Percentiles rank a stretch among this genome's conserved stretches.
phyloP scores from a whole-genome alignment of 2,888 invertebrate species.

The Bellardia bayeri region DNA sequence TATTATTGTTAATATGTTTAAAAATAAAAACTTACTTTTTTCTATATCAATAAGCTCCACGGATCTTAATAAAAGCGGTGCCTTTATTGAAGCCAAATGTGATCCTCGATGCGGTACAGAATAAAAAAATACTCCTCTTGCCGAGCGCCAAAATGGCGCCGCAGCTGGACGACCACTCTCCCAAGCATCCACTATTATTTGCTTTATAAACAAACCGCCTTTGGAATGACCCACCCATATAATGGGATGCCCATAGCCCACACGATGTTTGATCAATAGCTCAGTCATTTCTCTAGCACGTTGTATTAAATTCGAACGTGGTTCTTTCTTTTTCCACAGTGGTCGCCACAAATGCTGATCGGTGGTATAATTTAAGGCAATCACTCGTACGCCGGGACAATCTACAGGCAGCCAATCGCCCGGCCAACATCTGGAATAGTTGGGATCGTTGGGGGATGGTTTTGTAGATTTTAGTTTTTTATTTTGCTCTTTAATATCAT shows the following conservation, averaged over 20 bases:
- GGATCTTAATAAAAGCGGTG: slow-evolving; percentile 90
- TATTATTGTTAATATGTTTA: not conserved
- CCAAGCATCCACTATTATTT: slow-evolving; percentile 89
- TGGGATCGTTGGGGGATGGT: slow-evolving; percentile 78
- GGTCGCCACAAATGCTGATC: slow-evolving; percentile 91
- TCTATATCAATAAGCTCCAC: slow-evolving; percentile 91
- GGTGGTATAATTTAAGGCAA: slow-evolving; percentile 93
- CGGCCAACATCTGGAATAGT: slow-evolving; percentile 91
- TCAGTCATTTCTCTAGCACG: slow-evolving; percentile 90
- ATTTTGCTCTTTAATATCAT: slow-evolving; percentile 20
- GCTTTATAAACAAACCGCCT: slow-evolving; percentile 94
- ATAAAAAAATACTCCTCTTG: slow-evolving; percentile 91
- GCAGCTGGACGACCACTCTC: slow-evolving; percentile 84
- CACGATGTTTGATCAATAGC: slow-evolving; percentile 87
- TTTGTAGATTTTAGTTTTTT: slow-evolving; percentile 55
- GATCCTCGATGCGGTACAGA: slow-evolving; percentile 95
- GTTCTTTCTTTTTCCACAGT: slow-evolving; percentile 88
- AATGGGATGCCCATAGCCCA: slow-evolving; percentile 91
- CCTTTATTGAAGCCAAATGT: slow-evolving; percentile 89
- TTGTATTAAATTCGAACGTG: slow-evolving; percentile 88
- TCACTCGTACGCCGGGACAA: slow-evolving; percentile 90
- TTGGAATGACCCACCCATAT: slow-evolving; percentile 94
- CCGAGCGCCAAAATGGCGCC: slow-evolving; percentile 85
- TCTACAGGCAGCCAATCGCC: slow-evolving; percentile 93
- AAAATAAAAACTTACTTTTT: slow-evolving; percentile 86